Base-by-base conservation (phyloP, 2,888 invertebrate species). In the Branchellion lobata region DNA sequence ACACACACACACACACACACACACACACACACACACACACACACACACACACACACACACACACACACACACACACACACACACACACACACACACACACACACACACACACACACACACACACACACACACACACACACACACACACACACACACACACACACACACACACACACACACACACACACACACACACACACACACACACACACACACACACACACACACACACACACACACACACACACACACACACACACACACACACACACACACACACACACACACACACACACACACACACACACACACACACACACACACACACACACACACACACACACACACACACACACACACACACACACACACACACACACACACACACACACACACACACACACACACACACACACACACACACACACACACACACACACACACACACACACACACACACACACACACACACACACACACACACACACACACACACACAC, bases 1-100 rank as follows among this genome's bases (percentile, higher is more conserved):
- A 27, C 29, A 65, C 65, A 65, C 65, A 65, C 65, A 65, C 65
- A 65, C n/a, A 65, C 8, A 65, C n/a, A n/a, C n/a, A n/a, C n/a
- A n/a, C n/a, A n/a, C n/a, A n/a, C n/a, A n/a, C n/a, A n/a, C n/a
- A n/a, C n/a, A n/a, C n/a, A n/a, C n/a, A n/a, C n/a, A n/a, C n/a
- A n/a, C 14, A 40, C 14, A 40, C 40, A 40, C 14, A 29, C 65
- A n/a, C 3, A 21, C 3, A 65, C 3, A 65, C 29, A 11, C 3
- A 65, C 8, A 40, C 5, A 40, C 14, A 40, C 5, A 8, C 5
- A 14, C 5, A 5, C 5, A 40, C 40, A 40, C n/a, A 65, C 65
- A 27, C 29, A 65, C 65, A 65, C 65, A 65, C 65, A 65, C 65
- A 65, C n/a, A 65, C 8, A 65, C n/a, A n/a, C n/a, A n/a, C n/a